Evolutionary conservation across 92 coral and sea anemone species (phyloP).

Genomic region (Galaxea fascicularis): DNA sequence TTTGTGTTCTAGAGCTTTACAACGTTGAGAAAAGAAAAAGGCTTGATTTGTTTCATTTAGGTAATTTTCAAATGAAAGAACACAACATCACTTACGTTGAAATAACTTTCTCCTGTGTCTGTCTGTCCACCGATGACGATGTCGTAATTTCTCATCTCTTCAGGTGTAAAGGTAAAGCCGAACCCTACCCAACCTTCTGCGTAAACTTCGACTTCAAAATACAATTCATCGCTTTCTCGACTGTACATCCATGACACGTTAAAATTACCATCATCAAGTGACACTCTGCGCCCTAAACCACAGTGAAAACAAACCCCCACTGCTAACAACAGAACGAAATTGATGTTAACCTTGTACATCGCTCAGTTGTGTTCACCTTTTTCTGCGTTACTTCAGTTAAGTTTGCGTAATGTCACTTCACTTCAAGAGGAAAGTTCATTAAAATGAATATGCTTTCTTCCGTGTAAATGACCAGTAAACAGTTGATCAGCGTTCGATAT

Average conservation of each 20-base stretch:
- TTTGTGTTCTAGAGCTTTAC: no score
- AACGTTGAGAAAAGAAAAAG: not conserved
- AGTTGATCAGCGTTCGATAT: not conserved
- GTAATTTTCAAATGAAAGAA: not conserved
- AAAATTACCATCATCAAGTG: slow-evolving; percentile 37
- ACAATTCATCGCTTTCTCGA: slow-evolving; percentile 22
- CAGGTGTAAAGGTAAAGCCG: slow-evolving; percentile 44
- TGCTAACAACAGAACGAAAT: not conserved
- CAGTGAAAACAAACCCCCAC: slow-evolving; percentile 2
- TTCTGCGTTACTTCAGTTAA: not conserved
- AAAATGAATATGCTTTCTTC: no score
- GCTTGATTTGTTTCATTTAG: not conserved
- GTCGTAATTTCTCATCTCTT: slow-evolving; percentile 47
- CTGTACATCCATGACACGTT: slow-evolving; percentile 42
- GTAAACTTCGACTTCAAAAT: slow-evolving; percentile 39
- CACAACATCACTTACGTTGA: slow-evolving; percentile 23
- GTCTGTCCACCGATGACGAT: slow-evolving; percentile 40
- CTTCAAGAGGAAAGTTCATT: no score
- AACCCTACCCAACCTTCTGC: slow-evolving; percentile 52
- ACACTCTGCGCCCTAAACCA: not conserved
- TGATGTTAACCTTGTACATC: slow-evolving; percentile 32
- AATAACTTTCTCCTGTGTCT: slow-evolving; percentile 10
- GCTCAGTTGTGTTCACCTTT: not conserved
- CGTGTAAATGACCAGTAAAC: no score
- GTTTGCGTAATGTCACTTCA: no score